A percentile compares a stretch with the other conserved stretches of the same genome.
These are phyloP conservation scores for Coelopa frigida DNA, from an alignment of 1,140 invertebrate species.

Conservation along the genomic window DNA sequence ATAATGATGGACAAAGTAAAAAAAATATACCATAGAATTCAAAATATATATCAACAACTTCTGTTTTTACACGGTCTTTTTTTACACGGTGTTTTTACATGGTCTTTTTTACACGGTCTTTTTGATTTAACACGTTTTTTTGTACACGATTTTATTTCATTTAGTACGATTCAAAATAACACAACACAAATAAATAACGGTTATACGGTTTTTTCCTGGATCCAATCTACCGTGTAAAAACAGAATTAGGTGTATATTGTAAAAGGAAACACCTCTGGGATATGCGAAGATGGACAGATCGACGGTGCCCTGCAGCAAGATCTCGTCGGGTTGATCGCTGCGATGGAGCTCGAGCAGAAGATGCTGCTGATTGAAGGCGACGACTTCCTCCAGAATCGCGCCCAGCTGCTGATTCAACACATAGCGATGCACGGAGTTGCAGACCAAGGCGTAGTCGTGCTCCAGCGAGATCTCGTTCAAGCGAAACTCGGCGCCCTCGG, in stretches of 20 bases:
- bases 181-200: no score
- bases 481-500: constrained; percentile 15
- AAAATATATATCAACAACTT: no score
- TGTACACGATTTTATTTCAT: no score
- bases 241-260: no score
- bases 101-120: no score
- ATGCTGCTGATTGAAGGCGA: constrained; percentile 5
- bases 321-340: neutral
- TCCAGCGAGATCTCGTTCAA: constrained; percentile 12
- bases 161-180: no score
- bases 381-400: constrained; percentile 18
- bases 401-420: constrained; percentile 23
- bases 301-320: neutral
- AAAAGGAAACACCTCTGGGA: neutral
- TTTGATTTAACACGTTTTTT: no score
- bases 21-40: neutral
- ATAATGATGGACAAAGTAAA: no score
- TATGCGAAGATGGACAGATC: constrained; percentile 3
- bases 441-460: constrained; percentile 19
- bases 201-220: no score
- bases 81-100: no score
- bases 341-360: neutral
- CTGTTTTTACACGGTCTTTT: no score
- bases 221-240: no score
- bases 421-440: constrained; percentile 31